Evolutionary conservation across 2,888 invertebrate species (phyloP).

Genomic region (Tridacna gigas): DNA sequence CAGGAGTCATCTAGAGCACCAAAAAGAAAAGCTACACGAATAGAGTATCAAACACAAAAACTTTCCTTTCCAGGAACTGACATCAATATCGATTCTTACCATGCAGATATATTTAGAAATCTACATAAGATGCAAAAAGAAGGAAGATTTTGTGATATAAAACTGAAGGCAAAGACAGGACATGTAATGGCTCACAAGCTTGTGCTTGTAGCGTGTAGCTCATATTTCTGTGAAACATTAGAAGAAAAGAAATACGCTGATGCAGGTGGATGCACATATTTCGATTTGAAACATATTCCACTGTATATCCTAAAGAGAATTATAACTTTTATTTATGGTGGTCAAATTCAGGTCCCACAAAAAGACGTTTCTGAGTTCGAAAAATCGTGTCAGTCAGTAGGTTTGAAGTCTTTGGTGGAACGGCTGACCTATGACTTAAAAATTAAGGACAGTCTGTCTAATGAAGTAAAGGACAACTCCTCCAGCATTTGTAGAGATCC

Average conservation of each 20-base stretch:
- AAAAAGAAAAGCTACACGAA: too few species aligned
- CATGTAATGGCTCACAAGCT: conserved; percentile 30
- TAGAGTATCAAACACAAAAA: too few species aligned
- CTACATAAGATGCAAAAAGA: conserved; percentile 36
- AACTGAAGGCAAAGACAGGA: conserved; percentile 19
- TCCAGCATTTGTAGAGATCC: too few species aligned
- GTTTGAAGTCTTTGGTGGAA: conserved; percentile 15
- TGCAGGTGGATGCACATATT: not conserved
- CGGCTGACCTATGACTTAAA: not conserved
- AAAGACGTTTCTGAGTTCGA: conserved; percentile 8
- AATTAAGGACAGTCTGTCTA: not conserved
- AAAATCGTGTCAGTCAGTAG: conserved; percentile 27
- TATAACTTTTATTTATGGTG: conserved; percentile 39
- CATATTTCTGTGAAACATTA: conserved; percentile 27
- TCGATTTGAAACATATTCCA: conserved; percentile 33
- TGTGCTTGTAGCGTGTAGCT: conserved; percentile 27
- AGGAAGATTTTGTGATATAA: conserved; percentile 45
- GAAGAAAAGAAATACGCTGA: not conserved
- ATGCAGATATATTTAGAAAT: conserved; percentile 20
- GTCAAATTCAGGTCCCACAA: conserved; percentile 23
- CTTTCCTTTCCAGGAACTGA: not conserved
- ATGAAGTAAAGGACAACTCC: too few species aligned
- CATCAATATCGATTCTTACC: not conserved
- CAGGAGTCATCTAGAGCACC: too few species aligned
- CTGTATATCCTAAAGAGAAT: conserved; percentile 32